Evolutionary conservation across 2,888 invertebrate genomes (phyloP).

Genomic region (Crepidodera aurea): DNA sequence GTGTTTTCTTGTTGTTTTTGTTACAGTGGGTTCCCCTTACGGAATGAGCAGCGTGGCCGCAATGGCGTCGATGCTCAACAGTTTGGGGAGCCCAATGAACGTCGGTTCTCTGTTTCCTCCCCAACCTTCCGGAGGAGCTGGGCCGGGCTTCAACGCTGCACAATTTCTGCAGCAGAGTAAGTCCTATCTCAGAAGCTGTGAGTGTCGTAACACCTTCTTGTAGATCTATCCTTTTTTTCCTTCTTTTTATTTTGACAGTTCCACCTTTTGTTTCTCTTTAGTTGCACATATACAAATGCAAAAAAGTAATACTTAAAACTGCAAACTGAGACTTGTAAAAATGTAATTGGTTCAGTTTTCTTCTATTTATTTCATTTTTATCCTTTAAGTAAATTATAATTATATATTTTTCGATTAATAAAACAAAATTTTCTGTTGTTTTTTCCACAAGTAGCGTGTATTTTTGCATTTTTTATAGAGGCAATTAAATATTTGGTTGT

Average conservation of each 20-base stretch:
- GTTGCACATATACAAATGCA: not conserved
- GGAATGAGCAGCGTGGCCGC: conserved; percentile 62
- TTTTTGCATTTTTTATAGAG: too few species aligned
- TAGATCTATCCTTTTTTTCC: conserved; percentile 21
- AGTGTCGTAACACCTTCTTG: conserved; percentile 38
- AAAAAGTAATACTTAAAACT: too few species aligned
- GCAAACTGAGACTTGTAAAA: too few species aligned
- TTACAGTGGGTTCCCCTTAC: conserved; percentile 56
- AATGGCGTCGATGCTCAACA: conserved; percentile 62
- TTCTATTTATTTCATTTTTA: too few species aligned
- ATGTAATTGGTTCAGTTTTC: too few species aligned
- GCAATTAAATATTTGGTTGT: too few species aligned
- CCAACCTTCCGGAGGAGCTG: conserved; percentile 46
- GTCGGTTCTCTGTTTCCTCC: conserved; percentile 54
- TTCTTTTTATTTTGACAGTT: conserved; percentile 18
- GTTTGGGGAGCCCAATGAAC: conserved; percentile 60
- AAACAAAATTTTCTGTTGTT: too few species aligned
- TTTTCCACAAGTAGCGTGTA: too few species aligned
- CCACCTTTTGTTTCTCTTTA: not conserved
- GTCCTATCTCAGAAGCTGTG: conserved; percentile 58
- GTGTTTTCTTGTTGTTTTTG: conserved; percentile 34
- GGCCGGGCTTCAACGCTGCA: conserved; percentile 73
- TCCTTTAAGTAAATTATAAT: too few species aligned
- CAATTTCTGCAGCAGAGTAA: conserved; percentile 88
- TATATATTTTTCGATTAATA: too few species aligned